Base-by-base conservation (phyloP, 2,797 vertebrate genomes). In the Coreius guichenoti region DNA sequence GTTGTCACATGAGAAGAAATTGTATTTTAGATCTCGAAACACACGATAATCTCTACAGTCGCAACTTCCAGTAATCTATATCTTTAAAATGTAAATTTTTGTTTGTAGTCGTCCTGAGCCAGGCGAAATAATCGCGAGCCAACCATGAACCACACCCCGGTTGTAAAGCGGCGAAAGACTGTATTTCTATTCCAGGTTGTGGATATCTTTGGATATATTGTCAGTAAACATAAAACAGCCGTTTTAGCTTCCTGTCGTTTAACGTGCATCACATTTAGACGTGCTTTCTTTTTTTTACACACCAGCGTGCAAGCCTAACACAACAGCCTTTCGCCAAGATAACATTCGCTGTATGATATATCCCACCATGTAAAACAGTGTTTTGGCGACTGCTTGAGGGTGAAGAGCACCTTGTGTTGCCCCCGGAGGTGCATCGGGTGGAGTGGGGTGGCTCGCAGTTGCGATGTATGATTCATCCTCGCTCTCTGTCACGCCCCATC, bases 401-500 rank as follows among this genome's bases (percentile, higher is more conserved):
- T 14, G 76, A 67, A 77, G 31, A 78, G 61, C 82, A 39, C 74
- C 31, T 89, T 9, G 80, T 76, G 85, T 69, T 21, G 83, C 74
- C 47, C 56, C 74, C 26, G 63, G 69, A 54, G 72, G 45, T 29
- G 26, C 31, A 45, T 33, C 49, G 54, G 73, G 36, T 63, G 69
- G 45, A 86, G 26, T 49, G 68, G 73, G 68, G 72, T 83, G 31
- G 47, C 82, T 83, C 65, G 63, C 82, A 78, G 43, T 67, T 51
- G 75, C 63, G 45, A 83, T 58, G 73, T 90, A 91, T 93, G 93
- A 94, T 91, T 93, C 92, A 93, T 91, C 90, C 90, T 51, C 72
- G 79, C 68, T 33, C 54, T 39, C 69, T 83, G 58, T 63, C 93
- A 92, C 94, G 91, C 92, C 93, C 93, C 92, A 65, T 89, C 90